Base-by-base conservation (phyloP, 2,888 invertebrate genomes). In the Mellilla xanthometata region DNA sequence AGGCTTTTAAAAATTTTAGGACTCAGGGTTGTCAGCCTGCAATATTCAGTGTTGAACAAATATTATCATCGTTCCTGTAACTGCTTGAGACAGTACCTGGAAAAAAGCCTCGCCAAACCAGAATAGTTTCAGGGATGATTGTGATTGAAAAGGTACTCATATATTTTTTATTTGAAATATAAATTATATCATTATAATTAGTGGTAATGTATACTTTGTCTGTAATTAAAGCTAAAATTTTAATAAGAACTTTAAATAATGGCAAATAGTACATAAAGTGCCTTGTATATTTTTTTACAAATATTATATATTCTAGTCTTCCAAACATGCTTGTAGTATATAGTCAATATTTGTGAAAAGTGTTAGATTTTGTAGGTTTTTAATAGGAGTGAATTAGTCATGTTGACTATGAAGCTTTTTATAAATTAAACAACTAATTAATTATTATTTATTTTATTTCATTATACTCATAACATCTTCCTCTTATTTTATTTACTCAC, bases 1-100 rank as follows among this genome's bases (percentile, higher is more conserved):
- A 88, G 91, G 44, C 93, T 94, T 67, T 78, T 95, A 7, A 85
- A 87, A 62, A 83, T 91, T 56, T 74, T 94, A 31, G 94, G 94
- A 2, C 87, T 94, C 54, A 91, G 90, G 64, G 92, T 94, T 12
- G 90, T 91, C 8, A 90, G 88, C 45, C 65, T 94, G 3, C 90
- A 92, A 58, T 92, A 92, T 68, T 76, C 85, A 30, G 66, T 65
- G 6, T 65, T 94, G 2, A 81, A 87, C 43, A 81, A 87, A 61
- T 75, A 91, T 45, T 81, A 86, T 59, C n/a, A n/a, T n/a, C n/a
- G n/a, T n/a, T n/a, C n/a, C 61, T 84, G 81, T 28, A 71, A 63
- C 39, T 85, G 85, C 32, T 69, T 93, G 46, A 78, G 70, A 41
- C 72, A 85, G 39, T 93, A 93, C 74, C 67, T 94, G 31, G 64